Conservation (phyloP, 2,797 vertebrate species). For the Hapalemur alaotrensis region DNA sequence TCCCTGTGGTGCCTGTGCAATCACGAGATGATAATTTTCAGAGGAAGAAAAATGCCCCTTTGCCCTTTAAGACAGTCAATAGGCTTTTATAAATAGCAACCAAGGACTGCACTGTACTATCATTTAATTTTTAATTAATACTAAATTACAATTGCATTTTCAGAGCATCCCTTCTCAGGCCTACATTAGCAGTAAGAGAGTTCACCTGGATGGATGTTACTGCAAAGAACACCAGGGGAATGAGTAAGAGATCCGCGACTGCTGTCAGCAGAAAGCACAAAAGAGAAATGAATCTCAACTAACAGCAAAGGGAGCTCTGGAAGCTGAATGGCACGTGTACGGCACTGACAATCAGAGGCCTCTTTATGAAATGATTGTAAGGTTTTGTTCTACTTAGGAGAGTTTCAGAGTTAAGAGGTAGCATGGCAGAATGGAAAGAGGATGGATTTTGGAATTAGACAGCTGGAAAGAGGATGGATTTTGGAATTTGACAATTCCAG, state of each 20-base stretch:
- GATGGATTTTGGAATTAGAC: not conserved
- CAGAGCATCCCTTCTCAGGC: not conserved
- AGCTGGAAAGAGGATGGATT: not conserved
- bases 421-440: not conserved
- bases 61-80: not conserved
- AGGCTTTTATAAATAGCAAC: not conserved
- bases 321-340: not conserved
- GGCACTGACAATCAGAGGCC: not conserved
- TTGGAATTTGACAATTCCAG: not conserved
- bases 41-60: not conserved
- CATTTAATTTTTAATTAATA: slow-evolving; percentile 60
- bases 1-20: not conserved
- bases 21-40: not conserved
- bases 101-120: not conserved
- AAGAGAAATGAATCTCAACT: not conserved
- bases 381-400: slow-evolving; percentile 11
- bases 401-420: not conserved
- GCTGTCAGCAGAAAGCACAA: not conserved
- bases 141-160: slow-evolving; percentile 46
- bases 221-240: not conserved
- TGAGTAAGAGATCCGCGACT: not conserved
- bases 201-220: not conserved
- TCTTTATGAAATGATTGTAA: not conserved
- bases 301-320: not conserved
- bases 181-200: not conserved